These are phyloP conservation scores for Micromesistius poutassou DNA, from an alignment of 2,797 vertebrate genomes.

Conservation along the genomic window DNA sequence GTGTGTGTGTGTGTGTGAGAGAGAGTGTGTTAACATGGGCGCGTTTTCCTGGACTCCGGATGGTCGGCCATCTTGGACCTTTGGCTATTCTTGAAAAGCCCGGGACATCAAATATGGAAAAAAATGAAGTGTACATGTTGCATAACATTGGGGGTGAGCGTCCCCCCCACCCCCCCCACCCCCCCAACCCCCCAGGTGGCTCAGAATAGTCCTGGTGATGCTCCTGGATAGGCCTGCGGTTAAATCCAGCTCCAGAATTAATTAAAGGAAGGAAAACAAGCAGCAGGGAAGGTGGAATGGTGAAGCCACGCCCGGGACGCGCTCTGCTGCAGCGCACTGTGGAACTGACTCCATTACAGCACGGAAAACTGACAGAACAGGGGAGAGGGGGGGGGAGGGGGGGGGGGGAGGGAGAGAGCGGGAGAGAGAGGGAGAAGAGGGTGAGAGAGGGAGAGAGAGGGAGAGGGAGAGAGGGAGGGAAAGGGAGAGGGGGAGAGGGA, in stretches of 20 bases:
- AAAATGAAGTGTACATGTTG: slow-evolving; percentile 53
- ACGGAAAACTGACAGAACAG: slow-evolving; percentile 54
- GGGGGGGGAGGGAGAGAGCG: not conserved
- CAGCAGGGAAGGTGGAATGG: slow-evolving; percentile 42
- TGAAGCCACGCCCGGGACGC: slow-evolving; percentile 27
- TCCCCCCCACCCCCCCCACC: slow-evolving; percentile 33
- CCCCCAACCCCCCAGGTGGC: slow-evolving; percentile 21
- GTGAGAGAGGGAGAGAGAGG: not conserved
- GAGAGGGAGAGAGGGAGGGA: not conserved
- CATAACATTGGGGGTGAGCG: slow-evolving; percentile 61
- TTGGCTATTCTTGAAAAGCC: slow-evolving; percentile 46
- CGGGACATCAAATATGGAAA: slow-evolving; percentile 49
- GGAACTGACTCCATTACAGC: slow-evolving; percentile 55
- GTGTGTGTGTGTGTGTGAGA: too few species aligned
- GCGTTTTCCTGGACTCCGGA: slow-evolving; percentile 39
- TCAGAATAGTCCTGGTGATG: slow-evolving; percentile 61
- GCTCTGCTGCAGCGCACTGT: slow-evolving; percentile 44
- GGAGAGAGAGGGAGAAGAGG: not conserved
- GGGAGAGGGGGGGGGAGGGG: not conserved
- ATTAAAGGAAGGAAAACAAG: slow-evolving; percentile 61
- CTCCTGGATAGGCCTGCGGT: slow-evolving; percentile 36
- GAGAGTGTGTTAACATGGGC: slow-evolving; percentile 30
- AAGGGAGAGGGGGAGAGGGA: not conserved
- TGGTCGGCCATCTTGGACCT: slow-evolving; percentile 36
- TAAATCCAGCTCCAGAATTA: slow-evolving; percentile 27